Evolutionary conservation across 2,888 invertebrate genomes (phyloP).

Genomic region (Adineta ricciae): DNA sequence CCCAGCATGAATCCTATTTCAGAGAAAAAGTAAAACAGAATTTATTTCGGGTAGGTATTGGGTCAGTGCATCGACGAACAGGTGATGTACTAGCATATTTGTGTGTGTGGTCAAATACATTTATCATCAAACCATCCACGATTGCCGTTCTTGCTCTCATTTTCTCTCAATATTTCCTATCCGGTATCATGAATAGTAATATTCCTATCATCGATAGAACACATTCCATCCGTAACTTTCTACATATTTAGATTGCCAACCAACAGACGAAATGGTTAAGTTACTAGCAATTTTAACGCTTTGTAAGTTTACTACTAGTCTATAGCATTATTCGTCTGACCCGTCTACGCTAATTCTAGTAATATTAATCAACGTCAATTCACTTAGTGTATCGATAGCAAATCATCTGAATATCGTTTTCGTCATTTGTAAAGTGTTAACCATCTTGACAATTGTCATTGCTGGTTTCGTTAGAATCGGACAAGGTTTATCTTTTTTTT

Average conservation of each 20-base stretch:
- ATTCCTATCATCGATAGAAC: background rate
- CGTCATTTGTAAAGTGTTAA: constrained; percentile 78
- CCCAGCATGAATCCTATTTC: background rate
- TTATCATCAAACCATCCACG: constrained; percentile 41
- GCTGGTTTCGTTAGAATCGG: constrained; percentile 62
- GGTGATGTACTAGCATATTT: constrained; percentile 60
- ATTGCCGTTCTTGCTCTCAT: constrained; percentile 52
- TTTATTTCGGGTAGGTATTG: background rate
- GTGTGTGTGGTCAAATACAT: constrained; percentile 54
- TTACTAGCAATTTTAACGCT: constrained; percentile 37
- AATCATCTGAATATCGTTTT: constrained; percentile 85
- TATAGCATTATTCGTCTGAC: background rate
- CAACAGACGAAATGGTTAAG: constrained; percentile 36
- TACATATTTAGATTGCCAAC: constrained; percentile 36
- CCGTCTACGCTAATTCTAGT: constrained; percentile 57
- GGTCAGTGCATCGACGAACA: background rate
- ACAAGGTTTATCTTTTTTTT: background rate
- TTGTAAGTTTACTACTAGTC: background rate
- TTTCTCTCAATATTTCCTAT: background rate
- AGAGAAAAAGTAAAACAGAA: background rate
- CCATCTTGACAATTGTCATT: constrained; percentile 73
- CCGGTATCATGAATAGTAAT: background rate
- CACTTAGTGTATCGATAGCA: constrained; percentile 83
- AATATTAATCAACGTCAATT: constrained; percentile 79
- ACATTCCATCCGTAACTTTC: background rate